Percentiles rank a stretch among this genome's conserved stretches.
Conservation (phyloP, 1,140 invertebrate genomes). For the Grapholita molesta region DNA sequence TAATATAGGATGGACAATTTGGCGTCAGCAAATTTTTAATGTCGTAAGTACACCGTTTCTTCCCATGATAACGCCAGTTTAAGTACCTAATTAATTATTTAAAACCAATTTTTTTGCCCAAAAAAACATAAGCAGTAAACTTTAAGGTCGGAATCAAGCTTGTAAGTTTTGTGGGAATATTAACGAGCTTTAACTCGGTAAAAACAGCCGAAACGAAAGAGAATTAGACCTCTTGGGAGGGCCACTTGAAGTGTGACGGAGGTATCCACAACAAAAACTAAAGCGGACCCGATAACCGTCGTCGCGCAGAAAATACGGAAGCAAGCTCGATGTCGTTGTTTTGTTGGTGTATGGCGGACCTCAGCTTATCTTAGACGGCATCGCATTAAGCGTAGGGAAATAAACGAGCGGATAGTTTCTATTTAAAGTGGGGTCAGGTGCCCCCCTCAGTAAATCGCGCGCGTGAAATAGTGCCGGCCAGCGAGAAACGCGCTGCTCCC, state of each 20-base stretch:
- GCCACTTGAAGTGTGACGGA: not conserved
- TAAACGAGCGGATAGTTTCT: slow-evolving; percentile 34
- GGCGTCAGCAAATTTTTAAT: too few relatives aligned
- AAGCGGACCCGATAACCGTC: not conserved
- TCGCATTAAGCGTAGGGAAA: slow-evolving; percentile 47
- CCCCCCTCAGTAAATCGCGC: slow-evolving; percentile 41
- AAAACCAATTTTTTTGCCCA: too few relatives aligned
- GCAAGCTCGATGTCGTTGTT: not conserved
- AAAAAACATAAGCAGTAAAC: not conserved
- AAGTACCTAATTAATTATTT: too few relatives aligned
- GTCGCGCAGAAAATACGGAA: not conserved
- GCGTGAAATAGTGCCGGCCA: slow-evolving; percentile 38
- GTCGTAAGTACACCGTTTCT: too few relatives aligned
- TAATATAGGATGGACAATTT: not conserved
- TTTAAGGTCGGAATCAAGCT: not conserved
- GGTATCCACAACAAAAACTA: not conserved
- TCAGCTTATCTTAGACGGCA: slow-evolving; percentile 39
- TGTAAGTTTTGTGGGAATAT: not conserved
- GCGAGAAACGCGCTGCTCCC: slow-evolving; percentile 18
- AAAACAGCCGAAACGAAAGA: not conserved
- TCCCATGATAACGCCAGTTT: too few relatives aligned
- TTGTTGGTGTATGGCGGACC: not conserved
- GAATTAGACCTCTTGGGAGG: not conserved
- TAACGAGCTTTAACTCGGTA: not conserved
- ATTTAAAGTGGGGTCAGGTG: slow-evolving; percentile 37